These are phyloP conservation scores for Leiothrix lutea DNA, from an alignment of 2,113 vertebrate species.

Conservation along the genomic window DNA sequence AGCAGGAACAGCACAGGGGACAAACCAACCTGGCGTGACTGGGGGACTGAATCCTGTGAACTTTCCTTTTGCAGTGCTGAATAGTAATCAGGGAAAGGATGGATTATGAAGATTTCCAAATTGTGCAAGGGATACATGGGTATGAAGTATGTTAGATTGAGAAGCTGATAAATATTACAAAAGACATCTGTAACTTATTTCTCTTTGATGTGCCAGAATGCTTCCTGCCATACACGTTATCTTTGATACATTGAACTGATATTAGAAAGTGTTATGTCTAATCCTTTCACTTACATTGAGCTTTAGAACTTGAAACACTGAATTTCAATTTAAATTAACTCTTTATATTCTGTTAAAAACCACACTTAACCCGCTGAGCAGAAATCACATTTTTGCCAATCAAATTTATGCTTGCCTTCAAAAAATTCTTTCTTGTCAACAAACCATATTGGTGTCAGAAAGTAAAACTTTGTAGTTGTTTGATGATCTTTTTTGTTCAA, in stretches of 20 bases:
- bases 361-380: background rate
- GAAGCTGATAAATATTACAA: slow-evolving; percentile 20
- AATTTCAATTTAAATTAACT: slow-evolving; percentile 20
- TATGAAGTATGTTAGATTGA: background rate
- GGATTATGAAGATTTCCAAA: background rate
- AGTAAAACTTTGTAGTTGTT: background rate
- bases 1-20: background rate
- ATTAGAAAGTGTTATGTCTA: slow-evolving; percentile 13
- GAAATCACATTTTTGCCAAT: background rate
- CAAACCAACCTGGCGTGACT: background rate
- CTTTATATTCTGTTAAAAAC: background rate
- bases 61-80: background rate
- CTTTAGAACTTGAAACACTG: slow-evolving; percentile 8
- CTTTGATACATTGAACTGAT: slow-evolving; percentile 31
- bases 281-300: slow-evolving; percentile 55
- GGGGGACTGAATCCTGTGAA: background rate
- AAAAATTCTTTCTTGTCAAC: background rate
- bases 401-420: background rate
- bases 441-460: background rate
- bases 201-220: slow-evolving; percentile 9
- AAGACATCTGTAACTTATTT: background rate
- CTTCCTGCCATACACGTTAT: background rate
- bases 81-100: background rate
- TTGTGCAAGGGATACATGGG: background rate
- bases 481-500: background rate